Conservation (phyloP, 1,140 invertebrate genomes). For the Zaprionus camerounensis region DNA sequence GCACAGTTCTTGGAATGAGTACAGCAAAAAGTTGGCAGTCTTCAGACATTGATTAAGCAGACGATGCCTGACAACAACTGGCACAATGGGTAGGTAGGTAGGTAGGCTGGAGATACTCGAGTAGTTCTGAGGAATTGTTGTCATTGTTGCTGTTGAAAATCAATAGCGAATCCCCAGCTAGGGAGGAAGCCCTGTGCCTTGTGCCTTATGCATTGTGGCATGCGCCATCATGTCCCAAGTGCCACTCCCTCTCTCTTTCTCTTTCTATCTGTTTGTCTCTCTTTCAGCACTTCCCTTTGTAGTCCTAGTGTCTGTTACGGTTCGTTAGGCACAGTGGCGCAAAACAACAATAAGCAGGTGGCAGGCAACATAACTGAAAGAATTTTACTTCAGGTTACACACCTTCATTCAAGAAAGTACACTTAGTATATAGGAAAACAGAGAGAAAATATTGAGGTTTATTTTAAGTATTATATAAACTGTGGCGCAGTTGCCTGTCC, state of each 20-base stretch:
- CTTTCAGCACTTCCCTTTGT: background rate
- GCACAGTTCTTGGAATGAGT: background rate
- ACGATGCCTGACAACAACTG: background rate
- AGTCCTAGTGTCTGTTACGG: slow-evolving; percentile 11
- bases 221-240: slow-evolving; percentile 24
- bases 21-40: slow-evolving; percentile 11
- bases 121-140: slow-evolving; percentile 26
- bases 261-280: background rate
- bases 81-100: slow-evolving; percentile 3
- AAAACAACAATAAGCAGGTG: slow-evolving; percentile 22
- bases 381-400: background rate
- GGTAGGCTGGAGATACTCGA: background rate
- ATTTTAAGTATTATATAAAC: background rate
- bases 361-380: background rate
- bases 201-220: slow-evolving; percentile 12
- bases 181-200: slow-evolving; percentile 19
- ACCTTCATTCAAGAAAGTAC: too few species aligned
- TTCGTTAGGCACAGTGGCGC: slow-evolving; percentile 50
- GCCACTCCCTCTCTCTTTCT: slow-evolving; percentile 3
- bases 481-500: background rate
- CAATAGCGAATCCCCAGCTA: slow-evolving; percentile 37
- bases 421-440: background rate
- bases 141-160: slow-evolving; percentile 54
- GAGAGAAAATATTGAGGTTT: background rate
- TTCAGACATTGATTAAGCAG: slow-evolving; percentile 19